These are phyloP conservation scores for Falco columbarius DNA, from an alignment of 2,797 vertebrate species.

Conservation along the genomic window DNA sequence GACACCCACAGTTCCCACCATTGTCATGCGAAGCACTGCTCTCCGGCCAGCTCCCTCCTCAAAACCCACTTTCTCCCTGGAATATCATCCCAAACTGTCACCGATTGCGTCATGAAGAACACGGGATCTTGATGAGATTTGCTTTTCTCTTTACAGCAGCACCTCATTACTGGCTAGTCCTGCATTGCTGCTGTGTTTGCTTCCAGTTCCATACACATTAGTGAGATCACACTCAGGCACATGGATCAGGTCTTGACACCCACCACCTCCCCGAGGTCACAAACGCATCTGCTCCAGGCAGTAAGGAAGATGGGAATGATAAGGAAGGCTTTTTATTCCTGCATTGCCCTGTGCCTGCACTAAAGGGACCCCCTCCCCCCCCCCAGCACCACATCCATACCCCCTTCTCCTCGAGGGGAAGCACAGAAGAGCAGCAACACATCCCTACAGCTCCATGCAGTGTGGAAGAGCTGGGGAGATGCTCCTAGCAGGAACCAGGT, in stretches of 20 bases:
- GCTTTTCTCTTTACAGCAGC: not conserved
- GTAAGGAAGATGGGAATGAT: not conserved
- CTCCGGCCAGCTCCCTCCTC: not conserved
- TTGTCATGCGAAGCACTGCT: not conserved
- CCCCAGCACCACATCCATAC: not conserved
- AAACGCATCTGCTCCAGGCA: not conserved
- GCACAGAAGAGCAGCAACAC: rapidly evolving
- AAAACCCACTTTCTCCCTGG: not conserved
- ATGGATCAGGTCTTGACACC: not conserved
- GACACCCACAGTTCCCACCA: not conserved
- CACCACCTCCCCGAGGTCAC: not conserved
- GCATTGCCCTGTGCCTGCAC: not conserved
- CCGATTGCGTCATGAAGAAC: not conserved
- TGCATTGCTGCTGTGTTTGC: rapidly evolving
- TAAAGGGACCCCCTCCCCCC: not conserved
- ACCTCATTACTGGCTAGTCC: not conserved
- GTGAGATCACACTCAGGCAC: rapidly evolving
- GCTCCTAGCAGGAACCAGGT: not conserved
- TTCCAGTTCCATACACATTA: not conserved
- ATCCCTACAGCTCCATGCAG: not conserved
- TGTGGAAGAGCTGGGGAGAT: not conserved
- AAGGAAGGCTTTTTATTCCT: not conserved
- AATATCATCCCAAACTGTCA: not conserved
- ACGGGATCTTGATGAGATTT: not conserved
- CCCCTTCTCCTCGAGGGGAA: not conserved